Conservation (phyloP, 35 echinoderm and acorn worm genomes). For the Hemicentrotus pulcherrimus region DNA sequence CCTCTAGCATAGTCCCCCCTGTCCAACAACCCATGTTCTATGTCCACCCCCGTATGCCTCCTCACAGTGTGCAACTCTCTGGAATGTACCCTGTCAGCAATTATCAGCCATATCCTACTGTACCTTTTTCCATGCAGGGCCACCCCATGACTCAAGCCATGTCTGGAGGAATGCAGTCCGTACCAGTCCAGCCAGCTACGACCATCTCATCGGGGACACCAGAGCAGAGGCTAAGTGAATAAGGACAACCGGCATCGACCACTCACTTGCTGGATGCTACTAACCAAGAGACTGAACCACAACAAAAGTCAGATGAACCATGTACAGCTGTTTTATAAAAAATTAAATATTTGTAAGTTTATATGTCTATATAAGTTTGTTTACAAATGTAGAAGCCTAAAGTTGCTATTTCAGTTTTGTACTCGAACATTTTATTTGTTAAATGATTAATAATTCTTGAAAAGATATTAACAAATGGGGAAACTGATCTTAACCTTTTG, state of each 20-base stretch:
- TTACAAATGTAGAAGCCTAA: not conserved
- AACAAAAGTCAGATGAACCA: not conserved
- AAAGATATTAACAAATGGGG: not conserved
- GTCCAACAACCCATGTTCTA: constrained; percentile 70
- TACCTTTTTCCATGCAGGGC: constrained; percentile 68
- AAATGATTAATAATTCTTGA: not conserved
- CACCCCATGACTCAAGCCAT: constrained; percentile 51
- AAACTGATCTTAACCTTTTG: not conserved
- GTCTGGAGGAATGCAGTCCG: constrained; percentile 52
- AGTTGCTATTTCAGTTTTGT: not conserved
- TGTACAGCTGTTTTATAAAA: not conserved
- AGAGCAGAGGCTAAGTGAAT: constrained; percentile 61
- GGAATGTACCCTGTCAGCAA: constrained; percentile 55
- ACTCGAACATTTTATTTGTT: not conserved
- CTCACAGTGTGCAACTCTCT: constrained; percentile 49
- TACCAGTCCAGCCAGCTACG: constrained; percentile 31
- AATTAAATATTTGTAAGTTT: not conserved
- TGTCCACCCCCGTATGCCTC: constrained; percentile 66
- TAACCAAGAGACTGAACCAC: not conserved
- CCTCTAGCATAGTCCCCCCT: constrained; percentile 50
- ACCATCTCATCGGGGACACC: constrained; percentile 30
- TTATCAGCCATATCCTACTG: constrained; percentile 56
- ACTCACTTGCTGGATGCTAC: not conserved
- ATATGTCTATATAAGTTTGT: not conserved
- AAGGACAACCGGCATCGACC: not conserved